These are phyloP conservation scores for Thecocarcelia acutangulata DNA, from an alignment of 2,888 invertebrate species.

Conservation along the genomic window DNA sequence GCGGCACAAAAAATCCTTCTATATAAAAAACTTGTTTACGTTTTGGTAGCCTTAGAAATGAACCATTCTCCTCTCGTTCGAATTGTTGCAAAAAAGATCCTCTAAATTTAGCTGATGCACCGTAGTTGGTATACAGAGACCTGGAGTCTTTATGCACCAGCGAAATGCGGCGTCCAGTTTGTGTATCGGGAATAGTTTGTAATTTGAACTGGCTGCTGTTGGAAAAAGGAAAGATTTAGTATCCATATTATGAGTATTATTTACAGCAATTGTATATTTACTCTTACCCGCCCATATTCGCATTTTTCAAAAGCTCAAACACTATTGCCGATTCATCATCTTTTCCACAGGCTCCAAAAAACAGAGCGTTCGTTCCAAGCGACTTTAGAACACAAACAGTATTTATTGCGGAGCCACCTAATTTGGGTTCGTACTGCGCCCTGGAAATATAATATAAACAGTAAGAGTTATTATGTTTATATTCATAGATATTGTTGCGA, in stretches of 20 bases:
- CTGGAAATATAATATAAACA: slow-evolving; percentile 22
- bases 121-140: slow-evolving; percentile 83
- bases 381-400: slow-evolving; percentile 81
- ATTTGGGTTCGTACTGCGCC: slow-evolving; percentile 58
- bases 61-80: slow-evolving; percentile 66
- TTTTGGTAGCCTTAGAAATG: slow-evolving; percentile 74
- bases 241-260: background rate
- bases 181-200: slow-evolving; percentile 75
- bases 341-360: slow-evolving; percentile 83
- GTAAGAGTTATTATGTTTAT: too few species aligned
- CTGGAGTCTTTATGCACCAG: slow-evolving; percentile 82
- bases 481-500: too few species aligned
- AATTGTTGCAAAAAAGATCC: slow-evolving; percentile 75
- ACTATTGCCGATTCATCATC: slow-evolving; percentile 81
- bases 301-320: slow-evolving; percentile 78
- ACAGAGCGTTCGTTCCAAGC: slow-evolving; percentile 80
- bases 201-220: slow-evolving; percentile 71
- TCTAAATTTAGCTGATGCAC: slow-evolving; percentile 82
- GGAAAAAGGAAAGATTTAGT: background rate
- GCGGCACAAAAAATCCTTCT: slow-evolving; percentile 84
- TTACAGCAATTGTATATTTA: too few species aligned
- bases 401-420: slow-evolving; percentile 82
- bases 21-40: slow-evolving; percentile 82
- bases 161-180: slow-evolving; percentile 82
- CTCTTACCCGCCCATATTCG: slow-evolving; percentile 81